These are phyloP conservation scores for Clitarchus hookeri DNA, from an alignment of 2,888 invertebrate species.

Conservation along the genomic window DNA sequence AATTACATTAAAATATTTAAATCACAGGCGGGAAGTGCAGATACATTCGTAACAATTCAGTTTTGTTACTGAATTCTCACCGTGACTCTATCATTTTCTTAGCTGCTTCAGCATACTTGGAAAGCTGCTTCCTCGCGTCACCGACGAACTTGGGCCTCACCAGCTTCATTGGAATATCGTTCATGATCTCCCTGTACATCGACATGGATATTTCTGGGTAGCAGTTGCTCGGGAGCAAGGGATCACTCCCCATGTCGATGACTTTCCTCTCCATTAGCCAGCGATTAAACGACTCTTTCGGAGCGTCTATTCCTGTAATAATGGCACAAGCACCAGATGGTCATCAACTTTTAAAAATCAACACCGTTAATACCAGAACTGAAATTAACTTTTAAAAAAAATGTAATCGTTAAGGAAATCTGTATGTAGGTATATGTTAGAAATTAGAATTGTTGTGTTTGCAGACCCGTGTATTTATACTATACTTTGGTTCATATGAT, in stretches of 20 bases:
- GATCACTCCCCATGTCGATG: slow-evolving; percentile 86
- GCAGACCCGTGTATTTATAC: no score
- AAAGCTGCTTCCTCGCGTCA: slow-evolving; percentile 92
- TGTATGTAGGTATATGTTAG: neutral
- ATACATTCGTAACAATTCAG: no score
- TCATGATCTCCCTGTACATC: slow-evolving; percentile 98
- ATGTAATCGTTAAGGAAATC: neutral
- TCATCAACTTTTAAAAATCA: neutral
- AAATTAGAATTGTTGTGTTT: no score
- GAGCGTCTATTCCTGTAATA: slow-evolving; percentile 78
- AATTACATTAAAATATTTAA: no score
- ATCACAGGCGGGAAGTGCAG: no score
- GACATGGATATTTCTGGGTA: slow-evolving; percentile 89
- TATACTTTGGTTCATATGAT: no score
- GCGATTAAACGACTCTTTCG: slow-evolving; percentile 93
- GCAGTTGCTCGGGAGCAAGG: slow-evolving; percentile 89
- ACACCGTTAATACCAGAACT: neutral
- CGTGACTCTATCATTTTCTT: slow-evolving; percentile 93
- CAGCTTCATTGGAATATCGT: slow-evolving; percentile 95
- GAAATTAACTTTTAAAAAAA: no score
- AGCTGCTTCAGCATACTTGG: slow-evolving; percentile 93
- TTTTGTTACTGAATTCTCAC: slow-evolving; percentile 49
- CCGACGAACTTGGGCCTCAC: slow-evolving; percentile 94
- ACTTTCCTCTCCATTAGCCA: slow-evolving; percentile 97
- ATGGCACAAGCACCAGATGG: neutral